Conservation (phyloP, 2,797 vertebrate species). For the Halcyon badia region DNA sequence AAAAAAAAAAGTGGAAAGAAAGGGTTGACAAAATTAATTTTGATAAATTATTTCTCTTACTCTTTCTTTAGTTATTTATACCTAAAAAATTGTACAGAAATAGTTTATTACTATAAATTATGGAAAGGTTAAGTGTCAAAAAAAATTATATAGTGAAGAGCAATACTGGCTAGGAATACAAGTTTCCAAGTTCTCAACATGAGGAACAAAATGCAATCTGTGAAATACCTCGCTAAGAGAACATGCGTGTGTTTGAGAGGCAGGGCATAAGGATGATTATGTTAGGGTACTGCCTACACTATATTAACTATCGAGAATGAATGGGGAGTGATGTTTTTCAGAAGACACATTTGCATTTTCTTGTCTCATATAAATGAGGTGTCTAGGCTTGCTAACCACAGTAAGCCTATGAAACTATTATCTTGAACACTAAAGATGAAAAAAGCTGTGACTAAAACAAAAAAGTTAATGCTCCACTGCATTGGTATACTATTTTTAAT, state of each 20-base stretch:
- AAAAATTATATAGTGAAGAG: neutral
- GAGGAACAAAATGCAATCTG: neutral
- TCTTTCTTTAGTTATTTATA: neutral
- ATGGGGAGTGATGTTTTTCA: constrained; percentile 1
- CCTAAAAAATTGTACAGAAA: neutral
- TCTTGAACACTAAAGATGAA: neutral
- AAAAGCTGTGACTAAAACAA: neutral
- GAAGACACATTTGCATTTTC: constrained; percentile 13
- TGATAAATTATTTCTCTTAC: neutral
- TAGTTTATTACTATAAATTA: neutral
- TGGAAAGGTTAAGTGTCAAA: constrained; percentile 14
- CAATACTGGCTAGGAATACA: neutral
- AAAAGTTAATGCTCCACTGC: neutral
- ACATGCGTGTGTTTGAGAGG: neutral
- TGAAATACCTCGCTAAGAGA: neutral
- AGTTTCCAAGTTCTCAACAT: neutral
- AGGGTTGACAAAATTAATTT: constrained; percentile 16
- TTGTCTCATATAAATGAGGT: neutral
- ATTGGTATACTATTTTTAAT: neutral
- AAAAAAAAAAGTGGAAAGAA: constrained; percentile 39
- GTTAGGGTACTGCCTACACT: neutral
- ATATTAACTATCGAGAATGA: neutral
- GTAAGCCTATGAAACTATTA: neutral
- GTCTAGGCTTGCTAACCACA: constrained; percentile 17
- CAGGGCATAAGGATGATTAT: neutral